Base-by-base conservation (phyloP, 1,140 invertebrate species). In the Propsilocerus akamusi region DNA sequence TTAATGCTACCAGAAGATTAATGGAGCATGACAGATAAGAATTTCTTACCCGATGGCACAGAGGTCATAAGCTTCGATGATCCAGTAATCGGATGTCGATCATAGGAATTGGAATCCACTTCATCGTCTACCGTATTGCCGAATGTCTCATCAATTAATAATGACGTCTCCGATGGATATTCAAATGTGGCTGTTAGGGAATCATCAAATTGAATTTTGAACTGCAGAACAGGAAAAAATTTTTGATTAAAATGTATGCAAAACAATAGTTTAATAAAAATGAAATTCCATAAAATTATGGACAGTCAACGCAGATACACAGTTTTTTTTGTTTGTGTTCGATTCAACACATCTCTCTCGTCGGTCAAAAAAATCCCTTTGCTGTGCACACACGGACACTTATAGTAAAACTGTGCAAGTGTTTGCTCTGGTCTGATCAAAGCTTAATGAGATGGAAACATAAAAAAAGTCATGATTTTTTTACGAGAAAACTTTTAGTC, bases 121-220 rank as follows among this genome's bases (percentile, higher is more conserved):
- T 41, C 34, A 41, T 41, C 34, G 22, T 41, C 34, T 7, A 8
- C 12, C 14, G 37, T 12, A 41, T 41, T 20, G 14, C 34, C 34
- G 11, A 41, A 41, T 20, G 34, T 41, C 24, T 51, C 49, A 25
- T 81, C 78, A 54, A 79, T 79, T 58, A 78, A 72, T 48, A 83
- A 65, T 41, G 84, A 88, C 37, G 77, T 73, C 67, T 90, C 86
- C 52, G 85, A 87, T 34, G 86, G 86, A 63, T 91, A 91, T 66
- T 89, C 85, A 68, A 84, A 88, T 28, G 83, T 83, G 49, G 77
- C 75, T 47, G 83, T 86, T 24, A 82, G 76, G 28, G 75, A 76
- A 60, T 90, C 86, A 60, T 88, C 80, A 66, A 91, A 90, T 54
- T 83, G 80, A 59, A 91, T 84, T 62, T 78, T 83, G 60, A 87